These are phyloP conservation scores for Stictocephala bisonia DNA, from an alignment of 2,888 invertebrate species.

Conservation along the genomic window DNA sequence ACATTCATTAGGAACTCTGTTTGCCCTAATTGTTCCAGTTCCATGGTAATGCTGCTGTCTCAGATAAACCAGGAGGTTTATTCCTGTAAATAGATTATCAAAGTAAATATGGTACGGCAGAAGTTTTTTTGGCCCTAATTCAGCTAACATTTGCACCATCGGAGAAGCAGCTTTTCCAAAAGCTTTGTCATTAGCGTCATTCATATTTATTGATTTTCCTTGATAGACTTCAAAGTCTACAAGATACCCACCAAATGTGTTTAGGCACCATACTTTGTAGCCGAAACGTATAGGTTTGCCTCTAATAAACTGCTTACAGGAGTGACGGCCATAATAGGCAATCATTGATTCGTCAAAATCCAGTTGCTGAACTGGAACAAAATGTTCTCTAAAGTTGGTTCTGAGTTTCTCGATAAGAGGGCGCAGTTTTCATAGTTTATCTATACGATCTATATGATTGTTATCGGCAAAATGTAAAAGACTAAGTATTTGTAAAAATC, in stretches of 20 bases:
- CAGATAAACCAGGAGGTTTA: constrained; percentile 52
- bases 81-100: constrained; percentile 58
- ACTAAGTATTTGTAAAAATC: constrained; percentile 47
- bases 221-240: constrained; percentile 59
- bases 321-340: constrained; percentile 23
- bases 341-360: constrained; percentile 9
- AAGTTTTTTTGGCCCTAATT: constrained; percentile 52
- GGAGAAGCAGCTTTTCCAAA: constrained; percentile 59
- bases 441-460: constrained; percentile 49
- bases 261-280: constrained; percentile 60
- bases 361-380: constrained; percentile 26
- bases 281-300: constrained; percentile 61
- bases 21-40: constrained; percentile 57
- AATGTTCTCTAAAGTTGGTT: constrained; percentile 10
- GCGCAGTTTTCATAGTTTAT: constrained; percentile 59
- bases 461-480: constrained; percentile 52
- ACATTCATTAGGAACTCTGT: constrained; percentile 56
- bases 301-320: constrained; percentile 45
- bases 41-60: constrained; percentile 55
- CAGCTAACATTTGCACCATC: constrained; percentile 50
- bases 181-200: constrained; percentile 45
- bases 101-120: constrained; percentile 55
- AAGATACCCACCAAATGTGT: constrained; percentile 54
- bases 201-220: constrained; percentile 53
- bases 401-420: neutral